Evolutionary conservation across 2,113 vertebrate species (phyloP).

Genomic region (human (Homo sapiens)): GRCh38 chr16:27519501-27520000

Average conservation of each 20-base stretch:
- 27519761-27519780: background rate
- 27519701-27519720: background rate
- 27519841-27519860: too few relatives aligned
- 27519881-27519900: too few relatives aligned
- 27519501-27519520: background rate
- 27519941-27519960: too few relatives aligned
- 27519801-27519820: background rate
- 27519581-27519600: background rate
- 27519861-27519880: too few relatives aligned
- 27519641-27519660: background rate
- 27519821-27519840: too few relatives aligned
- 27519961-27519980: too few relatives aligned
- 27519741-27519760: background rate
- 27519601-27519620: background rate
- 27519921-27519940: too few relatives aligned
- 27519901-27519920: too few relatives aligned
- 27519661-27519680: background rate
- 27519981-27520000: too few relatives aligned
- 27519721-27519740: background rate
- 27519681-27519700: background rate
- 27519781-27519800: background rate
- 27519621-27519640: background rate
- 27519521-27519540: background rate
- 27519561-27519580: background rate
- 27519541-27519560: background rate